A percentile compares a stretch with the other conserved stretches of the same genome.
phyloP scores from a whole-genome alignment of 2,797 vertebrate species.

The Coracias cyanogaster region DNA sequence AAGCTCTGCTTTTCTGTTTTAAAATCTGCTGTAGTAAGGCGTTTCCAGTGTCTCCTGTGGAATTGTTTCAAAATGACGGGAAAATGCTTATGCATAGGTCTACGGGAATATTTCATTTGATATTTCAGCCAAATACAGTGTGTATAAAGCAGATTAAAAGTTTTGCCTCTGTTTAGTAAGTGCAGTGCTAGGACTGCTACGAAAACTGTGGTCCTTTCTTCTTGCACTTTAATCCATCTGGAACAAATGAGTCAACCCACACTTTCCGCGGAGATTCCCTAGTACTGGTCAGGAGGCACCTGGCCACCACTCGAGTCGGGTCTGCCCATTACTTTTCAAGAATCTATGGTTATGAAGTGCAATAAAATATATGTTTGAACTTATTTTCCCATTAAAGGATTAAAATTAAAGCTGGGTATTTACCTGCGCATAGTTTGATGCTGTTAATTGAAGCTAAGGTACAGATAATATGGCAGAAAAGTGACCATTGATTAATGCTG shows the following conservation, averaged over 20 bases:
- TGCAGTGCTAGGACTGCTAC: neutral
- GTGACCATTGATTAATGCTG: neutral
- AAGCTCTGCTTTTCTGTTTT: neutral
- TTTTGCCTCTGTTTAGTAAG: neutral
- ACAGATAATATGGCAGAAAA: neutral
- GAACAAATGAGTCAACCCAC: neutral
- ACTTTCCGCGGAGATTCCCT: neutral
- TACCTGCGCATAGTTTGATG: neutral
- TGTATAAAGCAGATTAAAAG: neutral
- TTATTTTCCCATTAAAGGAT: neutral
- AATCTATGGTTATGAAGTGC: neutral
- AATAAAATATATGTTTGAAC: neutral
- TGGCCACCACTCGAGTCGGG: neutral
- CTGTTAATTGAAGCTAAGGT: neutral
- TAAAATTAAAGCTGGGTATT: neutral
- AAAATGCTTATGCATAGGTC: neutral
- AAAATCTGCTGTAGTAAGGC: neutral
- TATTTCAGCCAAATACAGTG: neutral
- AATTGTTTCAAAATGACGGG: neutral
- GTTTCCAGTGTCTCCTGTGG: neutral
- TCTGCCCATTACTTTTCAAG: neutral
- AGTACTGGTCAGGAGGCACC: neutral
- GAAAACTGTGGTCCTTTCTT: neutral
- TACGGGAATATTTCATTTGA: neutral
- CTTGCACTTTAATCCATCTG: neutral